Conservation (phyloP, 2,888 invertebrate genomes). For the Napeogenes inachia region DNA sequence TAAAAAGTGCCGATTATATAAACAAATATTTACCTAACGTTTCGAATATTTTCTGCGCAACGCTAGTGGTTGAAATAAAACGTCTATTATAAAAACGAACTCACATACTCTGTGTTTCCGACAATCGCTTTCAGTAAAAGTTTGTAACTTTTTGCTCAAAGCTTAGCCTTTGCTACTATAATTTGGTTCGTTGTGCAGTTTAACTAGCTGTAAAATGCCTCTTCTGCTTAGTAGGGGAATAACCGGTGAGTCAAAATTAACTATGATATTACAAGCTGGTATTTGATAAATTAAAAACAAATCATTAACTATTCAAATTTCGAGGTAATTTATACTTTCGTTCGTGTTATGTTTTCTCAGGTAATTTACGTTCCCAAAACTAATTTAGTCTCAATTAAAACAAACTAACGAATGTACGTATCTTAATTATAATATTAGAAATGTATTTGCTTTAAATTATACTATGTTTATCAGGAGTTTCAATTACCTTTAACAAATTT, state of each 20-base stretch:
- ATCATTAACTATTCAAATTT: background rate
- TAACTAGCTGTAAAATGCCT: constrained; percentile 2
- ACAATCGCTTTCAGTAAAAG: constrained; percentile 8
- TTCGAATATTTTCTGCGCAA: background rate
- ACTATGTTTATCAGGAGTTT: no score
- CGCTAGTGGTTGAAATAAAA: background rate
- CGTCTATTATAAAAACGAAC: background rate
- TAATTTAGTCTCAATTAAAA: no score
- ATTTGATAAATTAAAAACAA: background rate
- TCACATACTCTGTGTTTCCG: constrained; percentile 3
- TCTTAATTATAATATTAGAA: no score
- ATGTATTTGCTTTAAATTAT: no score
- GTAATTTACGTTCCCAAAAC: no score
- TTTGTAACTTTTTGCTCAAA: constrained; percentile 7
- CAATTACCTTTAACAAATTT: no score
- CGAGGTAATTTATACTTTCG: no score
- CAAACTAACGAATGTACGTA: no score
- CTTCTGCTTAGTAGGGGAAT: background rate
- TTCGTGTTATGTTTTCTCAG: no score
- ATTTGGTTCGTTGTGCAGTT: constrained; percentile 6
- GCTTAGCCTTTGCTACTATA: constrained; percentile 5
- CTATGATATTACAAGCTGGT: background rate
- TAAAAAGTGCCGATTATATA: no score
- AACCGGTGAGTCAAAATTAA: background rate
- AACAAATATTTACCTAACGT: background rate